phyloP scores from a whole-genome alignment of 2,888 invertebrate species.

The Cosmia pyralina region DNA sequence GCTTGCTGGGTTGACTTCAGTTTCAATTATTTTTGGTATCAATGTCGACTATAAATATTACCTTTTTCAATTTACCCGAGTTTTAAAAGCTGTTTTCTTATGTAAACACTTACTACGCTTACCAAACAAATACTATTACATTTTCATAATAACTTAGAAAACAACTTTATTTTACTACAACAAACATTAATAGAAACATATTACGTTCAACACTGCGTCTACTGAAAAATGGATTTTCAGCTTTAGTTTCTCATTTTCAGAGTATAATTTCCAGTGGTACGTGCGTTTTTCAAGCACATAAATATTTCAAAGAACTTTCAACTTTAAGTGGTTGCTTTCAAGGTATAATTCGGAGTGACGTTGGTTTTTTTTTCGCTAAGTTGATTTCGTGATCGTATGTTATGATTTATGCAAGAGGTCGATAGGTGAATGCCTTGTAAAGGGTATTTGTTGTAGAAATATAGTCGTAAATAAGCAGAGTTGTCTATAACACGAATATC shows the following conservation, averaged over 20 bases:
- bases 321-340: constrained; percentile 10
- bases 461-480: not conserved
- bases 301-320: constrained; percentile 34
- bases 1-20: too few relatives aligned
- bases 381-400: constrained; percentile 59
- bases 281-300: constrained; percentile 11
- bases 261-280: constrained; percentile 37
- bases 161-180: constrained; percentile 40
- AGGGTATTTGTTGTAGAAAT: constrained; percentile 34
- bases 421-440: constrained; percentile 60
- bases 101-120: constrained; percentile 7
- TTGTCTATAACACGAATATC: not conserved
- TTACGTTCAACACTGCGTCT: constrained; percentile 1
- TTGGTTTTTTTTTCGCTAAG: constrained; percentile 33
- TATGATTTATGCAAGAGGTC: constrained; percentile 65
- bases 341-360: constrained; percentile 31
- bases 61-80: not conserved
- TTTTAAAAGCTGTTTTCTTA: not conserved
- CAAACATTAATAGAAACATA: constrained; percentile 49
- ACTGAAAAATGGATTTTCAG: constrained; percentile 23
- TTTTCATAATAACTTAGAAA: constrained; percentile 44
- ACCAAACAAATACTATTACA: constrained; percentile 38
- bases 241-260: not conserved
- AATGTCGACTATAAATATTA: not conserved
- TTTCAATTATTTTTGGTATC: not conserved